Evolutionary conservation across 1,140 invertebrate species (phyloP), one percentile per base, ranked within the genome.

Genomic region (Leptopilina clavipes): DNA sequence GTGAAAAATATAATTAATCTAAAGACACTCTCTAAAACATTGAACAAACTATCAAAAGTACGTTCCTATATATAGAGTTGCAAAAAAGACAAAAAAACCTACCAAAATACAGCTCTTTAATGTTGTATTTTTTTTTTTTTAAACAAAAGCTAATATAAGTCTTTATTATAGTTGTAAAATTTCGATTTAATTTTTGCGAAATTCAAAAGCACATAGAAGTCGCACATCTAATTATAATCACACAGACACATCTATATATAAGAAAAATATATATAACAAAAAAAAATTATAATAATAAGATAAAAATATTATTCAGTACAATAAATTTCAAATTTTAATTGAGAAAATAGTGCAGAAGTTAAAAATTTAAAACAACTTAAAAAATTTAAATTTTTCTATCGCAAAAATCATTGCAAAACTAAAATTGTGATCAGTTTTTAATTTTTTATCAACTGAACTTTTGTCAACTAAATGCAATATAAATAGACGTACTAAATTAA

Each of bases 181-280:
- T 17, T n/a, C n/a, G 48, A 52, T 17, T 52, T 52, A 7, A 40
- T 17, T 17, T 17, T 52, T 52, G 48, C 48, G 17, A 52, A 52
- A 7, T 52, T 65, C 3, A 65, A 37, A 65, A 65, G 59, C 59
- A 65, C 25, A 65, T 65, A 65, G 59, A 65, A 65, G 59, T 65
- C 59, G 25, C 59, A 65, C 59, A 65, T 14, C 59, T 65, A 65
- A 31, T 31, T 65, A 31, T 2, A 31, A 65, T 65, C 12, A 65
- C 59, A 65, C 25, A 31, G n/a, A 65, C 9, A 65, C 12, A 65
- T 31, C 59, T 65, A 65, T 17, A 17, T 17, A 52, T 48, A 14
- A 12, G 3, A 48, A 12, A 52, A 31, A 31, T 31, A 31, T 31
- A 2, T 31, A 31, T 31, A 31, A 2, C 5, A 31, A 31, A 31